Evolutionary conservation across 2,113 vertebrate species (phyloP).

Genomic region (Protomyctophum bolini): DNA sequence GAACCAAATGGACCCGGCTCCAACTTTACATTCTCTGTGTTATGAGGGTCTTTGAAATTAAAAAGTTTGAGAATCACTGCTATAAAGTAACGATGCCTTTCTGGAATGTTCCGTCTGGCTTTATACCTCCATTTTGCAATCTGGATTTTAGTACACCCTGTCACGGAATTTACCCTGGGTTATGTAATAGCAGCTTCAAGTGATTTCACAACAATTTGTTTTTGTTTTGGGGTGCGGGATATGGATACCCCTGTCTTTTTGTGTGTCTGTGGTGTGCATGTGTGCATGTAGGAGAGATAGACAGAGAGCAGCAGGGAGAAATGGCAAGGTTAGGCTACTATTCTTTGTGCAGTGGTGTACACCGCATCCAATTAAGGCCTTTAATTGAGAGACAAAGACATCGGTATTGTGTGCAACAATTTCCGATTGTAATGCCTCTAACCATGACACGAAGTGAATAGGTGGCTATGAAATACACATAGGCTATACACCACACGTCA

Average conservation of each 20-base stretch:
- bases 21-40: too few species aligned
- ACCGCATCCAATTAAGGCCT: neutral
- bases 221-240: neutral
- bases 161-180: neutral
- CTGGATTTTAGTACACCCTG: neutral
- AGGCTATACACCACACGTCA: neutral
- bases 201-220: neutral
- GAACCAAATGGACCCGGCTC: too few species aligned
- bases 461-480: neutral
- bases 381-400: conserved; percentile 27
- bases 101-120: neutral
- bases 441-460: conserved; percentile 14
- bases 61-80: too few species aligned
- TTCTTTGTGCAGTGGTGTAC: neutral
- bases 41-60: too few species aligned
- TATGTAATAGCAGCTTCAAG: neutral
- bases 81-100: too few species aligned
- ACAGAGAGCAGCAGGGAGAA: too few species aligned
- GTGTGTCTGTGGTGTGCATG: neutral
- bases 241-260: too few species aligned
- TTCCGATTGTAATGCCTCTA: neutral
- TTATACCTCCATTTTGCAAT: neutral
- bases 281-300: neutral
- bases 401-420: neutral
- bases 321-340: neutral